Base-by-base conservation (phyloP, 2,888 invertebrate species). In the Oscheius sp. region DNA sequence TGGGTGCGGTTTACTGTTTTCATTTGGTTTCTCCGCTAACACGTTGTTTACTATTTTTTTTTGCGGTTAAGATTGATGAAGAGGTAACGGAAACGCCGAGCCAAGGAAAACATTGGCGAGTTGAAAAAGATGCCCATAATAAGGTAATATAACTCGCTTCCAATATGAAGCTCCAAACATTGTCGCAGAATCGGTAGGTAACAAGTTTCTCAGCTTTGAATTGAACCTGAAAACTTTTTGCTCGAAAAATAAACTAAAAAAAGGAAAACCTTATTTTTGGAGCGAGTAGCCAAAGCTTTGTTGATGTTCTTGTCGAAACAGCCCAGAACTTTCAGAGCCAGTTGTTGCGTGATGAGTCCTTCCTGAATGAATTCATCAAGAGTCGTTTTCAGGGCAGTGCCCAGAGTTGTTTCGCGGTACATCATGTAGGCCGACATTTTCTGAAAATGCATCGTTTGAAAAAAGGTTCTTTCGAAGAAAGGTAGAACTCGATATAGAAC, bases 121-220 rank as follows among this genome's bases (percentile, higher is more conserved):
- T 21, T 21, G 21, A 21, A 21, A 21, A 21, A 21, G 0, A 21
- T 21, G 21, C 21, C 21, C 21, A 21, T 21, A 21, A 21, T 21
- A 21, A 21, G 21, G 21, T 21, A 21, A 21, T 21, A 21, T 21
- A 21, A 21, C 21, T 21, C 21, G 21, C 21, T 21, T 96, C 96
- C 86, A 99, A 92, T 93, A 99, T 95, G 89, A 99, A 96, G 5
- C 98, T 99, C 99, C 99, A 99, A 1, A 99, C 99, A 91, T 99
- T 99, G 92, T 99, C 99, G 92, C 99, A 99, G 91, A 99, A 99
- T 89, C 99, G 92, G 90, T 94, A 92, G 92, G 93, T 93, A 85
- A 92, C 92, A 79, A 93, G 89, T 84, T 92, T 92, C n/a, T 92
- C 92, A 58, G 92, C 92, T 92, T 92, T 85, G 42, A 85, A 76